Conservation (phyloP, 2,888 invertebrate species). For the Netelia fuscicornis region DNA sequence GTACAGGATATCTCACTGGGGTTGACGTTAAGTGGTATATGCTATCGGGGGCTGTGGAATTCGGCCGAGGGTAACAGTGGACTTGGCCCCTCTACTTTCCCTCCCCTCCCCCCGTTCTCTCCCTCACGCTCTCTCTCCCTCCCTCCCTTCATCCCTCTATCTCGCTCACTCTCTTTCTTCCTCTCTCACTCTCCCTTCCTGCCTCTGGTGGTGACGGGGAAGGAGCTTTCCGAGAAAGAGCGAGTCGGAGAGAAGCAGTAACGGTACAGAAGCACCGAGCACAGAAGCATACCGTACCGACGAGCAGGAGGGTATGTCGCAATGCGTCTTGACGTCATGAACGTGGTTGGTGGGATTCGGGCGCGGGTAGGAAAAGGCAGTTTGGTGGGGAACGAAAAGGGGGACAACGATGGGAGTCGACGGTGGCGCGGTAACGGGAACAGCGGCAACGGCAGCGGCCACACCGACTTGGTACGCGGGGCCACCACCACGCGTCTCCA, state of each 20-base stretch:
- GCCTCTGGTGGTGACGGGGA: conserved; percentile 47
- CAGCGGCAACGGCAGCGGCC: conserved; percentile 69
- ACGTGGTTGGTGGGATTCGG: conserved; percentile 79
- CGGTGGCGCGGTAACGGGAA: conserved; percentile 62
- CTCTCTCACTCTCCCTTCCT: not conserved
- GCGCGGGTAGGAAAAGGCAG: conserved; percentile 61
- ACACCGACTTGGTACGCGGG: conserved; percentile 69
- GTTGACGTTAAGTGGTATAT: conserved; percentile 11
- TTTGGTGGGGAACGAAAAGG: conserved; percentile 64
- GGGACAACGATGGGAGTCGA: conserved; percentile 65
- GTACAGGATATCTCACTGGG: conserved; percentile 42
- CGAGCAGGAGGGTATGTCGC: conserved; percentile 80
- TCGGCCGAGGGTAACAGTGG: conserved; percentile 22
- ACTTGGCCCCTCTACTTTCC: conserved; percentile 3
- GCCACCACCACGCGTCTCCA: conserved; percentile 74
- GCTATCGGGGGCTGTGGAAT: conserved; percentile 15
- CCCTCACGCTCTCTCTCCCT: not conserved
- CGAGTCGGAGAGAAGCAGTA: conserved; percentile 50
- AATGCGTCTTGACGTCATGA: conserved; percentile 84
- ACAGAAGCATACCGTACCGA: conserved; percentile 59
- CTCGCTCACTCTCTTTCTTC: not conserved
- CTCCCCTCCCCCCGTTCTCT: not conserved
- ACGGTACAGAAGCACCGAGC: conserved; percentile 50
- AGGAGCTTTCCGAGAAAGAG: conserved; percentile 53
- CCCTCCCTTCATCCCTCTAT: not conserved